Base-by-base conservation (phyloP, 2,113 vertebrate genomes). In the Malurus cyaneus region DNA sequence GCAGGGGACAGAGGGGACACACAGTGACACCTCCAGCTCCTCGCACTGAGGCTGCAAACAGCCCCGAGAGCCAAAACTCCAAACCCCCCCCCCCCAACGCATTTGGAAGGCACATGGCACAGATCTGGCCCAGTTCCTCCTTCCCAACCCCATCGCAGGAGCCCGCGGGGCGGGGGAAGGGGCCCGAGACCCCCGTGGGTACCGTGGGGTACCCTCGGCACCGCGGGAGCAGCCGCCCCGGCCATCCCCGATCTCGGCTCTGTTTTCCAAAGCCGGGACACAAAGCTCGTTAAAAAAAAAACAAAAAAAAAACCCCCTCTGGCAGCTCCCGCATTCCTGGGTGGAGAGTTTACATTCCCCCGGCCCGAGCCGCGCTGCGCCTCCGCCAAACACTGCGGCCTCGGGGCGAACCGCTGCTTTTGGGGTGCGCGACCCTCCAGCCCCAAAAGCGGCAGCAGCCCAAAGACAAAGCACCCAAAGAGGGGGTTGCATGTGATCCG, bases 291-390 rank as follows among this genome's bases (percentile, higher is more conserved):
- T 86, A 71, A 18, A 50, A 79, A 77, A 76, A 74, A 69, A 61
- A 67, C 24, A 36, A 77, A 76, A 74, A 69, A 61, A 67, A 36
- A 36, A 12, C 36, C 49, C 72, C 82, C 53, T 84, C 67, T 57
- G 32, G 7, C 42, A 69, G 71, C 74, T 86, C 92, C 94, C 21
- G 87, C 93, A 93, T 96, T 96, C 94, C 94, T 96, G 95, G 92
- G 91, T 84, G 95, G 83, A 96, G 86, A 93, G 91, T 88, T 95
- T 92, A 94, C 95, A 91, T 89, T 89, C 91, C 73, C 92, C 53
- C 54, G 11, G 9, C 77, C 79, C 92, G 79, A 89, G 46, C 69
- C 23, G 47, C 4, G 20, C 85, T 76, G 88, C 20, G 79, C 61
- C 87, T 74, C 81, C 1, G 24, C 12, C 56, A 85, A 92, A 89